A percentile compares a stretch with the other conserved stretches of the same genome.
phyloP scores from a whole-genome alignment of 1,140 invertebrate genomes.

The Wiebesia pumilae region DNA sequence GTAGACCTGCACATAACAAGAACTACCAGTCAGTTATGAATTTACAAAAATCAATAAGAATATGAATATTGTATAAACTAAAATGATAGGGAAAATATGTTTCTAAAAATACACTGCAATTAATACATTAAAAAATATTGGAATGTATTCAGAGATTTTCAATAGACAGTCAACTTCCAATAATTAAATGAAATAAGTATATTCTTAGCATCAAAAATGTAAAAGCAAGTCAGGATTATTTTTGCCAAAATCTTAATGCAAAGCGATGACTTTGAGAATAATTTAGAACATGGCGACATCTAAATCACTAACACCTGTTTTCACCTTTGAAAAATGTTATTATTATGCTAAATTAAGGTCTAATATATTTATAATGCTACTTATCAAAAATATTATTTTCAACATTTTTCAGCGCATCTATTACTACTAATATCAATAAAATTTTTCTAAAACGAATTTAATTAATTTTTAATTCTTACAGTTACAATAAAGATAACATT shows the following conservation, averaged over 20 bases:
- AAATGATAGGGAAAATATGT: too few relatives aligned
- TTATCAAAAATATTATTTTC: too few relatives aligned
- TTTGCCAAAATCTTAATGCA: conserved; percentile 36
- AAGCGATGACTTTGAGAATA: not conserved
- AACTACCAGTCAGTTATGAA: not conserved
- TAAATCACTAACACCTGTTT: conserved; percentile 28
- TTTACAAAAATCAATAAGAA: not conserved
- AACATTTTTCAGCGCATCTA: too few relatives aligned
- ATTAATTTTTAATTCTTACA: conserved; percentile 29
- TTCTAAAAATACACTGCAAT: conserved; percentile 1
- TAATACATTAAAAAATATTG: conserved; percentile 50
- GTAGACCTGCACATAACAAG: conserved; percentile 66
- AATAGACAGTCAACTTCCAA: conserved; percentile 55
- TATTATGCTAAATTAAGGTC: too few relatives aligned
- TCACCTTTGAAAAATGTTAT: not conserved
- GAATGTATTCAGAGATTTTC: conserved; percentile 56
- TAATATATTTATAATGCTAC: too few relatives aligned
- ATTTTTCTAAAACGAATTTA: not conserved
- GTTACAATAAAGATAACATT: conserved; percentile 8
- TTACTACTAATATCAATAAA: too few relatives aligned
- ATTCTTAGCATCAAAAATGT: conserved; percentile 46
- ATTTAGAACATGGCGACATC: conserved; percentile 41
- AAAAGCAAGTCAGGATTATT: conserved; percentile 7
- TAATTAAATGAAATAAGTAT: conserved; percentile 48
- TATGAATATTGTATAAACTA: not conserved